These are phyloP conservation scores for Atopsyche davidsoni DNA, from an alignment of 1,140 invertebrate genomes.

Conservation along the genomic window DNA sequence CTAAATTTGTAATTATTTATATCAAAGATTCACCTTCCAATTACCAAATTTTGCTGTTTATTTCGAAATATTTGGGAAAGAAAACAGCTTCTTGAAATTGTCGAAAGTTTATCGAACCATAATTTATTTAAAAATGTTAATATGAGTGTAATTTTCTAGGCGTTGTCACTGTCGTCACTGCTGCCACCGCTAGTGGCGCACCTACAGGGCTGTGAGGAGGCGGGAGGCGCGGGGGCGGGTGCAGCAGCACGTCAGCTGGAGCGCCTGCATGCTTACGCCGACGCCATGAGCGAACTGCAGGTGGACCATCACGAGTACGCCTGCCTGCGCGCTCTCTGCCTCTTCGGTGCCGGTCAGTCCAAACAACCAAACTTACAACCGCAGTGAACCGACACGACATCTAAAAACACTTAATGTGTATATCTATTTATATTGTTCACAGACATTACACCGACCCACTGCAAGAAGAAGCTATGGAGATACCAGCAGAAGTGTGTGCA, in stretches of 20 bases:
- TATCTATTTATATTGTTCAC: conserved; percentile 6
- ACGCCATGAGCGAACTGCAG: conserved; percentile 65
- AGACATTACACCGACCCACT: conserved; percentile 23
- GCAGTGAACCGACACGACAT: too few species aligned
- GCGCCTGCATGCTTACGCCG: conserved; percentile 77
- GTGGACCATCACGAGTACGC: conserved; percentile 82
- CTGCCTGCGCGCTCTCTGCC: conserved; percentile 79
- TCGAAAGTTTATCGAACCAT: too few species aligned
- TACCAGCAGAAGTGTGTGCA: conserved; percentile 27
- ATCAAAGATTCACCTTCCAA: too few species aligned
- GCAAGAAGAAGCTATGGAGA: conserved; percentile 21
- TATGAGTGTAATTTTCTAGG: conserved; percentile 15
- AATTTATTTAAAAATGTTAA: too few species aligned
- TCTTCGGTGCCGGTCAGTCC: conserved; percentile 51
- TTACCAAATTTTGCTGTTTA: too few species aligned
- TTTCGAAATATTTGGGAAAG: too few species aligned
- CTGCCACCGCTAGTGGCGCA: conserved; percentile 38
- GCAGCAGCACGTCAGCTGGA: conserved; percentile 73
- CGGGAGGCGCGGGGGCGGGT: conserved; percentile 43
- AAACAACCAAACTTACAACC: neutral
- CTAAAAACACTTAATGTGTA: too few species aligned
- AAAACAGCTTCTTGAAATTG: too few species aligned
- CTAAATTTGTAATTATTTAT: too few species aligned
- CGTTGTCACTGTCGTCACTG: conserved; percentile 36
- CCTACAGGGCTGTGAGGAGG: conserved; percentile 33